Evolutionary conservation across 1,140 invertebrate species (phyloP), one percentile per base, ranked within the genome.

Genomic region (Sitophilus oryzae): DNA sequence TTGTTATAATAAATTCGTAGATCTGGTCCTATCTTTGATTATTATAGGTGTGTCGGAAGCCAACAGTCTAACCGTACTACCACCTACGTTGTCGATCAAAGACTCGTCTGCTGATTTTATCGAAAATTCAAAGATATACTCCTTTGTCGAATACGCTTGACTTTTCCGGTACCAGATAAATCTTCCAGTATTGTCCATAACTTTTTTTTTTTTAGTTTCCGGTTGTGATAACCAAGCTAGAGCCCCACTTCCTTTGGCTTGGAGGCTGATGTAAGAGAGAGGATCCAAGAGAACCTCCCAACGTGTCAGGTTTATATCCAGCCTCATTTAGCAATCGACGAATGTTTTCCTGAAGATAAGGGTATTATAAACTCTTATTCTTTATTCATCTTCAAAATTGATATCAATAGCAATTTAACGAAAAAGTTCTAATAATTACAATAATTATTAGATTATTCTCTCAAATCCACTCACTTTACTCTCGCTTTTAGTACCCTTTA

Each of bases 1-100:
- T 93, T 3, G 93, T 98, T 62, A 94, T 79, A 54, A 97, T 93
- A 61, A 97, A 85, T 71, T 97, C 94, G 76, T 92, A 89, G 55
- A 96, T 94, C 69, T 93, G 91, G 70, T 97, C 94, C 72, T 97
- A 93, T 40, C 93, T 78, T 69, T 59, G 21, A 73, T 16, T 60
- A 67, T 53, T 62, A 73, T 47, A 15, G 60, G 59, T 25, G 64
- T 65, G 38, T 74, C 71, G 35, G 73, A 68, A 10, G 66, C 69
- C 36, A 74, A 66, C 47, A 74, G 65, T 52, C 73, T 72, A 14
- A 70, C 73, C 25, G 72, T 74, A 62, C 71, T 77, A 45, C 72
- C 78, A 60, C 76, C 73, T n/a, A 70, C 70, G 48, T 71, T 71
- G 61, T 76, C 75, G 40, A 74, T 69, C 40, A 77, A 74, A 46